Evolutionary conservation across 2,888 invertebrate genomes (phyloP).

Genomic region (Stegophylla sp.): DNA sequence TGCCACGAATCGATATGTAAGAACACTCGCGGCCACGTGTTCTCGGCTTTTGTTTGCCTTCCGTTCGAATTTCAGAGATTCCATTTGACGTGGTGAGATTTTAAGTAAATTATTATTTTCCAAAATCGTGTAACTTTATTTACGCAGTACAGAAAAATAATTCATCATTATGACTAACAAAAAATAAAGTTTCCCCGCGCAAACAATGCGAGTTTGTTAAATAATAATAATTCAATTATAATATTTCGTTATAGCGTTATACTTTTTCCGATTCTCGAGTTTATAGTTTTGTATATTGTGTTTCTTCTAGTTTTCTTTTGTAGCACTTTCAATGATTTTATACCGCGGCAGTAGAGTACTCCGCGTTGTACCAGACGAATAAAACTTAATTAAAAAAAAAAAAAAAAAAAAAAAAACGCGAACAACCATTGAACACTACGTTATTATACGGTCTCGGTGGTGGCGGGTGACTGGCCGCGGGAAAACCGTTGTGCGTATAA

Average conservation of each 20-base stretch:
- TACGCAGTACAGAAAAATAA: background rate
- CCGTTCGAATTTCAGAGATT: no score
- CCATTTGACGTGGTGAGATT: no score
- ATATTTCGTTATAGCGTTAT: background rate
- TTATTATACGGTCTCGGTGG: no score
- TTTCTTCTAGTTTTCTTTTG: constrained; percentile 36
- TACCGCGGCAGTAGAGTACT: background rate
- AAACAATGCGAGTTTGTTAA: constrained; percentile 20
- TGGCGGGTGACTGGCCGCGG: no score
- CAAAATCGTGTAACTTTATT: background rate
- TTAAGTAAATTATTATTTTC: no score
- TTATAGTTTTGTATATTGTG: background rate
- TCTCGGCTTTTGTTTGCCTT: no score
- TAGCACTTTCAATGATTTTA: constrained; percentile 41
- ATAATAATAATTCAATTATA: constrained; percentile 27
- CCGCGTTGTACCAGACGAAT: background rate
- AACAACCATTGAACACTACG: no score
- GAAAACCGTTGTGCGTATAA: no score
- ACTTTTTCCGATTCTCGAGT: background rate
- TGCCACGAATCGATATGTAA: no score
- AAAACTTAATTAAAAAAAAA: background rate
- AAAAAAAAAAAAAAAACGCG: background rate
- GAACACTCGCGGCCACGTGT: no score
- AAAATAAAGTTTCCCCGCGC: background rate
- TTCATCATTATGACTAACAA: background rate